Evolutionary conservation across 2,113 vertebrate species (phyloP).

Genomic region (Neopipo cinnamomea): DNA sequence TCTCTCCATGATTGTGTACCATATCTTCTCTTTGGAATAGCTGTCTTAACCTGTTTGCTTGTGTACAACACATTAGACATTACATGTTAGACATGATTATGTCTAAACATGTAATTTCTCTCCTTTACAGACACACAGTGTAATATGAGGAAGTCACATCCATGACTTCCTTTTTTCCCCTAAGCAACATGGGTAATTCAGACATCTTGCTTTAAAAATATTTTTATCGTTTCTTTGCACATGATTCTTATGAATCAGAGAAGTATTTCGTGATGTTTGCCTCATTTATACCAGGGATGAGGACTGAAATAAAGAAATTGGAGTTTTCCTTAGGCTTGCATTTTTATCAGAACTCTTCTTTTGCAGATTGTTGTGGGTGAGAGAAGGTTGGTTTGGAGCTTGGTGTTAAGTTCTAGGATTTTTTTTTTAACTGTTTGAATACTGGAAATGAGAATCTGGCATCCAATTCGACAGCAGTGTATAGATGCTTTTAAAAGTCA

Average conservation of each 20-base stretch:
- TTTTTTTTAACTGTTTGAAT: neutral
- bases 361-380: neutral
- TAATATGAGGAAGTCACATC: neutral
- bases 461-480: neutral
- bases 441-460: neutral
- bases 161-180: neutral
- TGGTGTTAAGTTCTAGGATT: neutral
- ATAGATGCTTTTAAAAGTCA: neutral
- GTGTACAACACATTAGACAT: neutral
- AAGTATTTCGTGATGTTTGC: neutral
- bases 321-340: neutral
- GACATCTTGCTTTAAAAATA: neutral
- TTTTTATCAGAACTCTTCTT: neutral
- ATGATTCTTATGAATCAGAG: neutral
- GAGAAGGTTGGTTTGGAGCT: neutral
- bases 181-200: neutral
- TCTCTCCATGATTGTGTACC: neutral
- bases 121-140: neutral
- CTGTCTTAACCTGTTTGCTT: neutral
- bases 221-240: neutral
- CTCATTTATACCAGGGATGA: neutral
- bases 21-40: neutral
- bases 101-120: neutral
- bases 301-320: neutral
- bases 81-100: neutral